phyloP scores from a whole-genome alignment of 1,140 invertebrate species.

The Calosoma granatense region DNA sequence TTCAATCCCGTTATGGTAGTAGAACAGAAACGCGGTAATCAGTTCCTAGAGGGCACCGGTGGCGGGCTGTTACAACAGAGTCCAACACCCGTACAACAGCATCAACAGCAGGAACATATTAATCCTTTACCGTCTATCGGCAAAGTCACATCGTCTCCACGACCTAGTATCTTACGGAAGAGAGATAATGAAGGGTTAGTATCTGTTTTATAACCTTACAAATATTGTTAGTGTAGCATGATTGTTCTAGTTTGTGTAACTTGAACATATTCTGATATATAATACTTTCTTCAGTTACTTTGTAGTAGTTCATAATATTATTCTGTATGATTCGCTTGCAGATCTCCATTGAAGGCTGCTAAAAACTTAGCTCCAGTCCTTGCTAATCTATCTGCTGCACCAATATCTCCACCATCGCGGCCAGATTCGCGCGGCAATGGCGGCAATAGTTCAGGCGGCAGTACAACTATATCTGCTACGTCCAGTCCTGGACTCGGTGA shows the following conservation, averaged over 20 bases:
- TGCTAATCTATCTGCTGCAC: conserved; percentile 30
- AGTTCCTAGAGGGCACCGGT: neutral
- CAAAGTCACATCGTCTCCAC: conserved; percentile 30
- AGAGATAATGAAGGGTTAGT: conserved; percentile 30
- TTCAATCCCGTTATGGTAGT: conserved; percentile 31
- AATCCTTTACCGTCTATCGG: conserved; percentile 2
- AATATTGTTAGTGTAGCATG: no score
- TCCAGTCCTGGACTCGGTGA: conserved; percentile 61
- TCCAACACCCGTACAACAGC: neutral
- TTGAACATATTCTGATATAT: conserved; percentile 29
- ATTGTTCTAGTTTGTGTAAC: conserved; percentile 1
- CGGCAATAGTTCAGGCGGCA: conserved; percentile 47
- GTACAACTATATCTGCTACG: conserved; percentile 67
- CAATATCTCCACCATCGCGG: conserved; percentile 37
- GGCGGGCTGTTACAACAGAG: neutral
- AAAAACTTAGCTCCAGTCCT: conserved; percentile 50
- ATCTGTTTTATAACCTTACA: conserved; percentile 22
- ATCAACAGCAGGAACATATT: neutral
- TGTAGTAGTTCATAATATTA: neutral
- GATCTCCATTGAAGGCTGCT: conserved; percentile 50
- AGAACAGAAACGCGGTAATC: conserved; percentile 12
- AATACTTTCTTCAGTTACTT: no score
- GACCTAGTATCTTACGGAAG: conserved; percentile 33
- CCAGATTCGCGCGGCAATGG: conserved; percentile 40
- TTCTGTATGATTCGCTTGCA: neutral